Percentiles rank a stretch among this genome's conserved stretches.
Conservation (phyloP, 2,888 invertebrate species). For the Napeogenes inachia region DNA sequence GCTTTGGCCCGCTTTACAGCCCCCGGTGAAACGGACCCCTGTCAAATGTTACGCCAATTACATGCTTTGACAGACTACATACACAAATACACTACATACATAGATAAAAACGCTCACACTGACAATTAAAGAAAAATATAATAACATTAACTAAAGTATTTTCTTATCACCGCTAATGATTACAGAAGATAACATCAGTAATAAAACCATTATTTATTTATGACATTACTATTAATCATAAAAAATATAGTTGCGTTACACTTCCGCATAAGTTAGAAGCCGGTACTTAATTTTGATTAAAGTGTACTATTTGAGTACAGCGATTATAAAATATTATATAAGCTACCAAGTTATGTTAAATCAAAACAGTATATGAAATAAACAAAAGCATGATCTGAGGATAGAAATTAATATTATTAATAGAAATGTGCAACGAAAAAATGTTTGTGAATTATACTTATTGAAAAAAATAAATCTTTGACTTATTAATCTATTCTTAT, state of each 20-base stretch:
- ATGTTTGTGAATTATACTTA: no score
- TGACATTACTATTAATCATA: slow-evolving; percentile 27
- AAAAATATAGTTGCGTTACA: slow-evolving; percentile 22
- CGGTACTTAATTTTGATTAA: slow-evolving; percentile 8
- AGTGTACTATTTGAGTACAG: not conserved
- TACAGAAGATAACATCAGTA: not conserved
- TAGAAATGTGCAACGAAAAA: no score
- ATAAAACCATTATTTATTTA: slow-evolving; percentile 18
- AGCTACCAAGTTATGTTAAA: no score
- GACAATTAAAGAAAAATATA: not conserved
- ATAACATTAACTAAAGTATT: not conserved
- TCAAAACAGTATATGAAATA: not conserved
- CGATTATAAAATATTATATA: no score
- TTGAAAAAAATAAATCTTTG: no score
- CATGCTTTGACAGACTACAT: slow-evolving; percentile 27
- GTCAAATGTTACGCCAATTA: slow-evolving; percentile 40
- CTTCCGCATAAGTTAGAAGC: slow-evolving; percentile 15
- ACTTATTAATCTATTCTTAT: no score
- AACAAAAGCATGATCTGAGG: not conserved
- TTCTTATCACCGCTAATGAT: not conserved
- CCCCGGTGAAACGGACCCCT: slow-evolving; percentile 35
- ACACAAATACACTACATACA: not conserved
- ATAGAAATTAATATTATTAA: slow-evolving; percentile 2
- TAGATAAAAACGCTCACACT: not conserved
- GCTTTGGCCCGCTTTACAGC: slow-evolving; percentile 46